Conservation (phyloP, 2,797 vertebrate species). For the Gymnopithys bicolor region DNA sequence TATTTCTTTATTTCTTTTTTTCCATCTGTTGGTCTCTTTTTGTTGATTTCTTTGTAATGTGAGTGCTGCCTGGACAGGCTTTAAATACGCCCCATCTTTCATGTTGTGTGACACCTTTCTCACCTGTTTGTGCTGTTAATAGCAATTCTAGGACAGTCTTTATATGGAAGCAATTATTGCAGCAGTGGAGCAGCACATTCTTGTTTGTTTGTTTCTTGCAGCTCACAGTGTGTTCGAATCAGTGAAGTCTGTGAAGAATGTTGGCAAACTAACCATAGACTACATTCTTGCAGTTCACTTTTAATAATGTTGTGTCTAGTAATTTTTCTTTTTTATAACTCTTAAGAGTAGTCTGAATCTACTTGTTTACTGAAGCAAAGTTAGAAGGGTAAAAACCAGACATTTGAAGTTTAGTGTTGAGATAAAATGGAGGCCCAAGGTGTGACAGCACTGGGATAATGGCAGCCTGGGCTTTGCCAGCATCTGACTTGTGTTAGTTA, state of each 20-base stretch:
- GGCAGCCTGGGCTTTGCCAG: background rate
- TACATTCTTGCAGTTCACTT: background rate
- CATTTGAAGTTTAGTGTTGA: background rate
- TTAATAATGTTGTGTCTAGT: background rate
- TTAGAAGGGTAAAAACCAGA: background rate
- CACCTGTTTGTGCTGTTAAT: background rate
- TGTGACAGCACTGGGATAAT: background rate
- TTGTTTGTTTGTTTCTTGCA: background rate
- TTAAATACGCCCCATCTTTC: background rate
- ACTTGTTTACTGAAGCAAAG: background rate
- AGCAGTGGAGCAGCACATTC: background rate
- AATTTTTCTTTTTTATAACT: background rate
- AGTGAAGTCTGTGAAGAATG: background rate
- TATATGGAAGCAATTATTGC: background rate
- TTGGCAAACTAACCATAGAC: background rate
- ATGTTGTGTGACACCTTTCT: background rate
- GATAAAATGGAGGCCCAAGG: background rate
- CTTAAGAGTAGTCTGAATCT: background rate
- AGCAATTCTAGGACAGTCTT: background rate
- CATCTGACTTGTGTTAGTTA: background rate
- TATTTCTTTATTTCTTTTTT: background rate
- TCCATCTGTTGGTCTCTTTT: background rate
- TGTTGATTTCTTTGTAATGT: background rate
- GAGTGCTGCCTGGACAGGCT: background rate
- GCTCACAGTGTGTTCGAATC: background rate